A percentile compares a stretch with the other conserved stretches of the same genome.
Conservation (phyloP, 1,140 invertebrate genomes). For the Lutraria rhynchaena region DNA sequence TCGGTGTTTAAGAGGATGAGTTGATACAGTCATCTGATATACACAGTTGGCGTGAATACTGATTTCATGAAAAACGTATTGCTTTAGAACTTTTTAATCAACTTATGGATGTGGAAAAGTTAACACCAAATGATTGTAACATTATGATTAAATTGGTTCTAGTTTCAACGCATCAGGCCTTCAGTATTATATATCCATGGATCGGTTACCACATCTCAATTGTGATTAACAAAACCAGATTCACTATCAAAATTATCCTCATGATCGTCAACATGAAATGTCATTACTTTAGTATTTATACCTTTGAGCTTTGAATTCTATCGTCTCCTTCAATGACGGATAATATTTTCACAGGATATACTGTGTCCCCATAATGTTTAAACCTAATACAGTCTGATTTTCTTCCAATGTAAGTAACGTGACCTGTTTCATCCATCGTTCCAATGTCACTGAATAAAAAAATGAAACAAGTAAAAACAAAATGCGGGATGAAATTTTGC, state of each 20-base stretch:
- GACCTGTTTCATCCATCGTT: constrained; percentile 41
- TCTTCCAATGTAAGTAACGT: constrained; percentile 27
- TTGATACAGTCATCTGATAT: no score
- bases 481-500: no score
- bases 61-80: no score
- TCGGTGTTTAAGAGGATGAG: no score
- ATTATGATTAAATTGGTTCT: background rate
- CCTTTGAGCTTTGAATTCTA: constrained; percentile 11
- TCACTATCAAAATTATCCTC: background rate
- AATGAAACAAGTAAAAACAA: no score
- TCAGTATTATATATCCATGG: background rate
- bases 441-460: constrained; percentile 37
- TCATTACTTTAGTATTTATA: no score
- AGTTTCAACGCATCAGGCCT: background rate
- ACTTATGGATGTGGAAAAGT: no score
- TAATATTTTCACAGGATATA: constrained; percentile 27
- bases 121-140: no score
- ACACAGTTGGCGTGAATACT: no score
- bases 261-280: background rate
- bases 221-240: background rate
- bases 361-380: constrained; percentile 16
- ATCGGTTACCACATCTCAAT: background rate
- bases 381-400: constrained; percentile 34
- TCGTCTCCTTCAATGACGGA: background rate
- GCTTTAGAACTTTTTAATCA: no score